Conservation (phyloP, 2,797 vertebrate species). For the Parotocinclus haroldoi region DNA sequence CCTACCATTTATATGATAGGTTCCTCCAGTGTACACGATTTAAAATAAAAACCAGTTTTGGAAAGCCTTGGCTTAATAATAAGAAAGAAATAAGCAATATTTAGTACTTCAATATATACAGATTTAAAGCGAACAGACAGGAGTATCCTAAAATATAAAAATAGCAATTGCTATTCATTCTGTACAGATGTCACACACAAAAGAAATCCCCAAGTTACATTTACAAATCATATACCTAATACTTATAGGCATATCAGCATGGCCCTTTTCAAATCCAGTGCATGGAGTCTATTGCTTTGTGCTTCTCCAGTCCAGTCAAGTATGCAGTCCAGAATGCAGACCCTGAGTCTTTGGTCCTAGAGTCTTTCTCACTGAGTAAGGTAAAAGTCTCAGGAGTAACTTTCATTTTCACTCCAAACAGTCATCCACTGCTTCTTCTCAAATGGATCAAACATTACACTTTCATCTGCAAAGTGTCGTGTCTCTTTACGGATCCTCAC, state of each 20-base stretch:
- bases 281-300: constrained; percentile 12
- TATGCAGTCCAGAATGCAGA: constrained; percentile 20
- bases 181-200: background rate
- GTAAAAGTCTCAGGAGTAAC: constrained; percentile 74
- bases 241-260: background rate
- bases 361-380: constrained; percentile 8
- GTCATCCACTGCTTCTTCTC: constrained; percentile 93
- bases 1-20: no score
- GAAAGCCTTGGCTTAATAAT: constrained; percentile 55
- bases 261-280: constrained; percentile 13
- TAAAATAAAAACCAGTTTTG: constrained; percentile 19
- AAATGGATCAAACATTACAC: constrained; percentile 66
- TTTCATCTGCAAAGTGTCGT: constrained; percentile 72
- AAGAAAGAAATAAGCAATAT: constrained; percentile 73
- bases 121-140: constrained; percentile 16
- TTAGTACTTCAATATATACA: constrained; percentile 43
- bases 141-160: constrained; percentile 79
- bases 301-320: constrained; percentile 5
- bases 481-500: constrained; percentile 90
- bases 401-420: constrained; percentile 88
- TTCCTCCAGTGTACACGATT: no score
- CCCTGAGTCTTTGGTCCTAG: constrained; percentile 19
- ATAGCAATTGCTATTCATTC: constrained; percentile 32
- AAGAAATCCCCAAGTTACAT: background rate
- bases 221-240: background rate